Percentiles rank a stretch among this genome's conserved stretches.
Evolutionary conservation across 2,888 invertebrate species (phyloP).

Genomic region (Vannuccia rotundouncinata): DNA sequence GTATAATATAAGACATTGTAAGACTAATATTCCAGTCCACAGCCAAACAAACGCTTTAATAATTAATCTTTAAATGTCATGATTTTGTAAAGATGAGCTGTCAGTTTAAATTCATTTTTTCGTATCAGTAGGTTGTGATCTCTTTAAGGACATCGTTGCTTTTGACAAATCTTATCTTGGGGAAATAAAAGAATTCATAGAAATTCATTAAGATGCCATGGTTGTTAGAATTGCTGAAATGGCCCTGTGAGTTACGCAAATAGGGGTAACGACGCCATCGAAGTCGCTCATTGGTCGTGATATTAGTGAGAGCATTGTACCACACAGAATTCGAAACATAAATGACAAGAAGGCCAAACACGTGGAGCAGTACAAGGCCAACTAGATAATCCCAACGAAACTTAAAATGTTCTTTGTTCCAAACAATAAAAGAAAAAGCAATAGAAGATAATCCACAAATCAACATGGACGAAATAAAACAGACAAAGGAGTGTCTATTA

Average conservation of each 20-base stretch:
- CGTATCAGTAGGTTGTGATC: no score
- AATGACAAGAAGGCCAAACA: conserved; percentile 28
- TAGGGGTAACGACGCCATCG: conserved; percentile 85
- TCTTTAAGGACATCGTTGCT: no score
- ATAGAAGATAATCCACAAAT: background rate
- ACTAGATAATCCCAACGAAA: conserved; percentile 25
- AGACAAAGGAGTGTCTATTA: conserved; percentile 61
- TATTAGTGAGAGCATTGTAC: conserved; percentile 80
- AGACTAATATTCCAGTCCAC: no score
- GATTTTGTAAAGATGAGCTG: no score
- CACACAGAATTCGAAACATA: conserved; percentile 59
- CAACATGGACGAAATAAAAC: conserved; percentile 13
- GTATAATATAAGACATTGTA: no score
- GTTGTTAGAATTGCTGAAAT: conserved; percentile 82
- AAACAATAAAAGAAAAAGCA: conserved; percentile 30
- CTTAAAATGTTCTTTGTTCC: background rate
- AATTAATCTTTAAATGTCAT: no score
- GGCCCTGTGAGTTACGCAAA: conserved; percentile 75
- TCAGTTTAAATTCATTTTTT: no score
- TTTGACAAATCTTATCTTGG: no score
- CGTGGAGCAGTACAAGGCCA: conserved; percentile 1
- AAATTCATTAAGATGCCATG: conserved; percentile 77
- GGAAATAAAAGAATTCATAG: conserved; percentile 73
- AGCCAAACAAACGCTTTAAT: no score
- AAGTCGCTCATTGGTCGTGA: conserved; percentile 89